These are phyloP conservation scores for Drosophila murphyi DNA, from an alignment of 1,140 invertebrate species.

Conservation along the genomic window DNA sequence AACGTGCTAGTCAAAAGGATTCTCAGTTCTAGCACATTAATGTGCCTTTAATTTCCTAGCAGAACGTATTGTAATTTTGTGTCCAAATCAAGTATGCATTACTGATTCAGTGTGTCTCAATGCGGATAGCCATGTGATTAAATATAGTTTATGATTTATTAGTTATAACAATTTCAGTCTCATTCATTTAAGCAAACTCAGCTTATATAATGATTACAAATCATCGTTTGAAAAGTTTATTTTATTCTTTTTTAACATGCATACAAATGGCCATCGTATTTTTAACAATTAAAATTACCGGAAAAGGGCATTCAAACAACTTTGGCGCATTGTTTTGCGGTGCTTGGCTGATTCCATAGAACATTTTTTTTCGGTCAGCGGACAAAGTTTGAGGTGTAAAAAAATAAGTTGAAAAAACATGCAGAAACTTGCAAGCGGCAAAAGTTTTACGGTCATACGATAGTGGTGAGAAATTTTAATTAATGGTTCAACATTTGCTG, in stretches of 20 bases:
- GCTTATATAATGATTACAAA: neutral
- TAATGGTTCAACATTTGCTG: slow-evolving; percentile 15
- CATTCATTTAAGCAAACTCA: too few relatives aligned
- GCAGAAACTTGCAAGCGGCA: slow-evolving; percentile 4
- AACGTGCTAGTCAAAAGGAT: too few relatives aligned
- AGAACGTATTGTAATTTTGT: too few relatives aligned
- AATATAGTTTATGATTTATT: too few relatives aligned
- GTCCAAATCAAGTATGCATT: too few relatives aligned
- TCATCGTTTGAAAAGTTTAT: neutral
- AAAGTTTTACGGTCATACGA: slow-evolving; percentile 23
- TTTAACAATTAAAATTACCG: neutral
- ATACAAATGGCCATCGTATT: neutral
- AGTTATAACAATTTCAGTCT: too few relatives aligned
- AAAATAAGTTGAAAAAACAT: neutral
- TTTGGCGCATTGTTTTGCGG: slow-evolving; percentile 23
- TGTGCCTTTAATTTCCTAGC: too few relatives aligned
- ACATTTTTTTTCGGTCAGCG: neutral
- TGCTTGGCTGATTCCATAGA: slow-evolving; percentile 16
- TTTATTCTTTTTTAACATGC: neutral
- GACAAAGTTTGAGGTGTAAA: neutral
- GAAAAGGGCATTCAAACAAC: neutral
- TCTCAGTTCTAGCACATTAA: too few relatives aligned
- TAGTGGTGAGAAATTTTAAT: slow-evolving; percentile 32
- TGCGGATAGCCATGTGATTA: too few relatives aligned
- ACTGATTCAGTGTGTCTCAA: too few relatives aligned